A percentile compares a stretch with the other conserved stretches of the same genome.
These are phyloP conservation scores for Porites australiensis DNA, from an alignment of 64 coral and sea anemone species.

Conservation along the genomic window DNA sequence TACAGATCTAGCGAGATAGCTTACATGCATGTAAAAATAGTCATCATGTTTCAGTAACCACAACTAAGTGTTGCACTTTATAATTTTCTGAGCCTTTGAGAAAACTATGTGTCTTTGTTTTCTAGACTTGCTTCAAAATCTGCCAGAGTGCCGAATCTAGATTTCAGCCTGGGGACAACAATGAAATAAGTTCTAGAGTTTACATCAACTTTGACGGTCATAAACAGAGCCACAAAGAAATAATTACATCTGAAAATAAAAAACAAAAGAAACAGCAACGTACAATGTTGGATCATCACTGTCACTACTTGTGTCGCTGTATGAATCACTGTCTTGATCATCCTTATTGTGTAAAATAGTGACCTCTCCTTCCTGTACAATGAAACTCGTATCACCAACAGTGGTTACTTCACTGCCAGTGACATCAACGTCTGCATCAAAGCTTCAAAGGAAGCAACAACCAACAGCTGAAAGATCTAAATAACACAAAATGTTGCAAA, in stretches of 20 bases:
- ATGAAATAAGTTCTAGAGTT: not conserved
- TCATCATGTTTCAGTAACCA: not conserved
- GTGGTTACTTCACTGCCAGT: not conserved
- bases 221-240: not conserved
- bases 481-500: not conserved
- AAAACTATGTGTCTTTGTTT: not conserved
- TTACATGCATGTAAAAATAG: not conserved
- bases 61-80: not conserved
- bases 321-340: not conserved
- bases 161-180: not conserved
- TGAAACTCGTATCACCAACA: not conserved
- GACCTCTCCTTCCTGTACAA: not conserved
- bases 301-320: not conserved
- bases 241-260: not conserved
- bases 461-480: not conserved
- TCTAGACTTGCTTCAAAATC: not conserved
- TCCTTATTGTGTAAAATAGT: not conserved
- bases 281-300: slow-evolving; percentile 1
- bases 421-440: not conserved
- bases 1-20: not conserved
- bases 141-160: not conserved
- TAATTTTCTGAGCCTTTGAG: not conserved
- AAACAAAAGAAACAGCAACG: not conserved
- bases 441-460: not conserved
- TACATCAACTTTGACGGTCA: not conserved